These are phyloP conservation scores for Drosophila tristis DNA, from an alignment of 1,140 invertebrate species.

Conservation along the genomic window DNA sequence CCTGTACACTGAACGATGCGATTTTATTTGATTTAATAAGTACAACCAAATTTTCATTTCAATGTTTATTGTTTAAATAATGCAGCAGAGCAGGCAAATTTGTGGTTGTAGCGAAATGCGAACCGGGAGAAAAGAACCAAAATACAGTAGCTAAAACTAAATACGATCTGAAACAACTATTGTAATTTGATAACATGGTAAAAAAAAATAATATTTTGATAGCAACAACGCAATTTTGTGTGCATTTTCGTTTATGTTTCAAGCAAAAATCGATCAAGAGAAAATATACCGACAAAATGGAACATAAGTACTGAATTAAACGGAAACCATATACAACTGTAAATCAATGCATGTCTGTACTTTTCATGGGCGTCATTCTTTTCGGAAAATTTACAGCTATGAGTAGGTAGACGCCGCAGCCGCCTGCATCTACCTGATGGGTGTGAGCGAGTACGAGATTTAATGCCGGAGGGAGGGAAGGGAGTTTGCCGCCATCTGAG, in stretches of 20 bases:
- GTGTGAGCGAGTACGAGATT: conserved; percentile 2
- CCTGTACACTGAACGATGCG: conserved; percentile 25
- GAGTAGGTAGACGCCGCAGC: conserved; percentile 29
- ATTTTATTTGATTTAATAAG: conserved; percentile 45
- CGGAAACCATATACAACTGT: conserved; percentile 52
- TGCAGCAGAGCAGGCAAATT: conserved; percentile 20
- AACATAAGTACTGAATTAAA: conserved; percentile 66
- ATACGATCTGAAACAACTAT: conserved; percentile 55
- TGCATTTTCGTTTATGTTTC: conserved; percentile 58
- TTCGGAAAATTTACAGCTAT: conserved; percentile 12
- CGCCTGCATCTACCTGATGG: conserved; percentile 20
- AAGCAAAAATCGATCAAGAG: conserved; percentile 28
- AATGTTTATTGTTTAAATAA: conserved; percentile 42
- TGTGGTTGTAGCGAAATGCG: conserved; percentile 28
- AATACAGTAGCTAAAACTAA: conserved; percentile 50
- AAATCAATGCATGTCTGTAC: conserved; percentile 42
- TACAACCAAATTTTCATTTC: conserved; percentile 39
- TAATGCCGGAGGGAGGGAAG: background rate
- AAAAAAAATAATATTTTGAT: conserved; percentile 66
- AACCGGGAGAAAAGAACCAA: conserved; percentile 19
- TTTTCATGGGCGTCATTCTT: conserved; percentile 17
- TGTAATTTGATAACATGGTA: conserved; percentile 49
- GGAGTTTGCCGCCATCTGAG: conserved; percentile 36
- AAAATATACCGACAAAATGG: conserved; percentile 39
- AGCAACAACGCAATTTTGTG: conserved; percentile 60